phyloP scores from a whole-genome alignment of 2,888 invertebrate species.

The Anarsia innoxiella region DNA sequence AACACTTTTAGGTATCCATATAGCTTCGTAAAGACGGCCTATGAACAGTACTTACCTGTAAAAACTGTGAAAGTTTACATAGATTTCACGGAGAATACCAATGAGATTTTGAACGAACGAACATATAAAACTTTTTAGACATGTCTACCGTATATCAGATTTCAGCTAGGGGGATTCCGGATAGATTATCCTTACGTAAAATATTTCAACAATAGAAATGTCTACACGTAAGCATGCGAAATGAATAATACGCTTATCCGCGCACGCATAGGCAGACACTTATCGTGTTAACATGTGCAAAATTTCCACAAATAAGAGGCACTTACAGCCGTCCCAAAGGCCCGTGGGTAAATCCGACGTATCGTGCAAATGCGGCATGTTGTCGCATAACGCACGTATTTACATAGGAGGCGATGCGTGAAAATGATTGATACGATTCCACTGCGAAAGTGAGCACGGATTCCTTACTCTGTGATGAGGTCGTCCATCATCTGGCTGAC shows the following conservation, averaged over 20 bases:
- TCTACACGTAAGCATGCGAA: background rate
- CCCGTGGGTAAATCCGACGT: background rate
- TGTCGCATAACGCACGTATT: conserved; percentile 44
- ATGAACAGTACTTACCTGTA: no score
- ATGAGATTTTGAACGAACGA: no score
- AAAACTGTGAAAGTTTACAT: no score
- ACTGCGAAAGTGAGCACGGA: conserved; percentile 27
- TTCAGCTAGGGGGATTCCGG: no score
- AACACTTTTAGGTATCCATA: no score
- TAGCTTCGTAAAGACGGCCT: no score
- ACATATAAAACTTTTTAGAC: no score
- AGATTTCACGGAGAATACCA: no score
- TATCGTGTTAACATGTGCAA: background rate
- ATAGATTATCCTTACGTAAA: no score
- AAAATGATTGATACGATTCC: conserved; percentile 62
- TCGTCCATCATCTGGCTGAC: conserved; percentile 57
- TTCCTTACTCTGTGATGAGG: conserved; percentile 39
- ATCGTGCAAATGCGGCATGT: conserved; percentile 21
- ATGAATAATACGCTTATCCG: no score
- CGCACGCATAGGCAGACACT: background rate
- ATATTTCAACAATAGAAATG: no score
- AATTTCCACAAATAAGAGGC: background rate
- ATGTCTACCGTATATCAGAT: no score
- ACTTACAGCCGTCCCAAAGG: conserved; percentile 1
- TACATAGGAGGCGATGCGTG: conserved; percentile 50